Evolutionary conservation across 2,113 vertebrate species (phyloP).

Genomic region (Pterophyllum scalare): DNA sequence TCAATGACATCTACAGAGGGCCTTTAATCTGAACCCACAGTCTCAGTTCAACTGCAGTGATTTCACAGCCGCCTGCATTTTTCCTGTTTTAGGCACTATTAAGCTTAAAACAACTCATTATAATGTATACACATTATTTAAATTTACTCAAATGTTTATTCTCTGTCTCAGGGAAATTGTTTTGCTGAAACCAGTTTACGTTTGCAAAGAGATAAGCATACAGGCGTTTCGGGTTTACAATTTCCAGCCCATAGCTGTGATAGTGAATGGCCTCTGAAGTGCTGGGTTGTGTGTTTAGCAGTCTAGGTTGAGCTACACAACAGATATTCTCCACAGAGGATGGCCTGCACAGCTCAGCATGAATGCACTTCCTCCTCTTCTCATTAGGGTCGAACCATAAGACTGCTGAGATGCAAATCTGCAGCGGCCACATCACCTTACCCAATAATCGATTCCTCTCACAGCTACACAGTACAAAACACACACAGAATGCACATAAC

Average conservation of each 20-base stretch:
- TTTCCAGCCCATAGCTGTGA: constrained; percentile 20
- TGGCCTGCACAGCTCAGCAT: constrained; percentile 18
- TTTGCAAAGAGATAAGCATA: constrained; percentile 16
- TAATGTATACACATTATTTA: background rate
- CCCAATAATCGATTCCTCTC: constrained; percentile 34
- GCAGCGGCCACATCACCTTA: constrained; percentile 17
- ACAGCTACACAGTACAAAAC: constrained; percentile 19
- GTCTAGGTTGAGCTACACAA: constrained; percentile 5
- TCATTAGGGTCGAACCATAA: constrained; percentile 52
- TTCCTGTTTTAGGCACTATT: constrained; percentile 7
- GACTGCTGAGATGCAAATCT: constrained; percentile 43
- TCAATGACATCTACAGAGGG: constrained; percentile 17
- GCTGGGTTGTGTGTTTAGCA: constrained; percentile 12
- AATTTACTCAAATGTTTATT: background rate
- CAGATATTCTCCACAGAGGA: constrained; percentile 16
- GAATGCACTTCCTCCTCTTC: constrained; percentile 22
- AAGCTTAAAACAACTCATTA: constrained; percentile 24
- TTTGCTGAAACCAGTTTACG: constrained; percentile 14
- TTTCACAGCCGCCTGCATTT: constrained; percentile 17
- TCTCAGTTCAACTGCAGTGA: constrained; percentile 2
- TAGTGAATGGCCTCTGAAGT: background rate
- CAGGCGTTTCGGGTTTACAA: constrained; percentile 13
- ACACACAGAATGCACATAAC: constrained; percentile 18
- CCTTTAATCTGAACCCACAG: background rate
- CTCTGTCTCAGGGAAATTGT: constrained; percentile 9